These are phyloP conservation scores for Morphnarchus princeps DNA, from an alignment of 2,113 vertebrate species.

Conservation along the genomic window DNA sequence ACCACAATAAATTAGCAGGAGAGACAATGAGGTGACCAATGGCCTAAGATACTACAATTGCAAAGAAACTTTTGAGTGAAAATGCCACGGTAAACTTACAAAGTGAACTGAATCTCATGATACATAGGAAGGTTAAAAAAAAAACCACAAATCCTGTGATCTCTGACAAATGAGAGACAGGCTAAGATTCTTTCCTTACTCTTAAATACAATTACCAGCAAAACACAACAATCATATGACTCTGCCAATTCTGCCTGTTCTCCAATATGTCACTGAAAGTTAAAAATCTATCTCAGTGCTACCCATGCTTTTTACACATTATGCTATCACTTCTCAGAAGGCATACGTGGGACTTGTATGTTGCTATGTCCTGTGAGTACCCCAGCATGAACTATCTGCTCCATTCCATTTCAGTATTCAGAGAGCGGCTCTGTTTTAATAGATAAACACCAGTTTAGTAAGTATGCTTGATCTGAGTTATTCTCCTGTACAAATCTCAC, in stretches of 20 bases:
- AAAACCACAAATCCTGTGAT: neutral
- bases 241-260: neutral
- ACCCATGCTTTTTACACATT: neutral
- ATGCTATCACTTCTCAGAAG: neutral
- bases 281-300: neutral
- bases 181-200: neutral
- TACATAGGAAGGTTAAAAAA: neutral
- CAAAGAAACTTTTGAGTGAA: neutral
- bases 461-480: neutral
- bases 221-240: neutral
- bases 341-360: accelerated
- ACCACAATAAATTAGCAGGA: neutral
- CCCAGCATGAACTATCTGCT: neutral
- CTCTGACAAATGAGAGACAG: neutral
- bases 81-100: neutral
- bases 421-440: neutral
- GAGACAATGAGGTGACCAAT: neutral
- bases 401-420: neutral
- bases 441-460: neutral
- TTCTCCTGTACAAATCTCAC: neutral
- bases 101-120: neutral
- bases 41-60: neutral
- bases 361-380: neutral
- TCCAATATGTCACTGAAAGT: neutral
- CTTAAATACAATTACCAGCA: neutral